phyloP scores from a whole-genome alignment of 2,797 vertebrate genomes.

The Smutsia temminckii region DNA sequence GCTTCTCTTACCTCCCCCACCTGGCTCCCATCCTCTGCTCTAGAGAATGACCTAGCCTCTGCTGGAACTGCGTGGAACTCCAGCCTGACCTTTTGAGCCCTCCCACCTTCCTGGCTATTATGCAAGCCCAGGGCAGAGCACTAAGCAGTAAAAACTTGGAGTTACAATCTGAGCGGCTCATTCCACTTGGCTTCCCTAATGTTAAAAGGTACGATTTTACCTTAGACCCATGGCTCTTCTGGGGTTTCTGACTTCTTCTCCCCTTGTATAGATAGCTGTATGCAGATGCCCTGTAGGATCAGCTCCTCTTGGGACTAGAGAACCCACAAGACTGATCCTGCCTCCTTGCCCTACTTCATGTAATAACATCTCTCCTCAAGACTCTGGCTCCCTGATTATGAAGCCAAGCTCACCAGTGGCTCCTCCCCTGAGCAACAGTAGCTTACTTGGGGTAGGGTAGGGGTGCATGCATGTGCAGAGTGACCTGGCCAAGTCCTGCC shows the following conservation, averaged over 20 bases:
- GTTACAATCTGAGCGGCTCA: neutral
- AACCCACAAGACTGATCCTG: neutral
- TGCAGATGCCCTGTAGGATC: neutral
- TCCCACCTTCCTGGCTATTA: conserved; percentile 53
- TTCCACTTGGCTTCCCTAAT: conserved; percentile 29
- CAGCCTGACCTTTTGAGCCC: conserved; percentile 67
- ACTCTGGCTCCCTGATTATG: neutral
- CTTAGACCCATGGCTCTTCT: neutral
- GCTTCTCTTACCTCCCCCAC: neutral
- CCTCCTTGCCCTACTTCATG: neutral
- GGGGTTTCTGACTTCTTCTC: neutral
- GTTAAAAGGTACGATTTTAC: conserved; percentile 46
- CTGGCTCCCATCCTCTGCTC: neutral
- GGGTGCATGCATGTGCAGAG: neutral
- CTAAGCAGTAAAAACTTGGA: conserved; percentile 49
- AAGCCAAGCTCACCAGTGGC: neutral
- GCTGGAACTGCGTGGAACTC: conserved; percentile 57
- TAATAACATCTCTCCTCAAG: neutral
- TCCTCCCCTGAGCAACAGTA: neutral
- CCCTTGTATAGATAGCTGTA: neutral
- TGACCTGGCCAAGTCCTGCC: neutral
- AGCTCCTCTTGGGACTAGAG: neutral
- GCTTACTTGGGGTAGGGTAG: neutral
- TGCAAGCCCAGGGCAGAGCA: neutral
- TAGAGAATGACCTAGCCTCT: neutral